Percentiles rank a stretch among this genome's conserved stretches.
phyloP scores from a whole-genome alignment of 1,140 invertebrate genomes.

The Drosophila eugracilis region DNA sequence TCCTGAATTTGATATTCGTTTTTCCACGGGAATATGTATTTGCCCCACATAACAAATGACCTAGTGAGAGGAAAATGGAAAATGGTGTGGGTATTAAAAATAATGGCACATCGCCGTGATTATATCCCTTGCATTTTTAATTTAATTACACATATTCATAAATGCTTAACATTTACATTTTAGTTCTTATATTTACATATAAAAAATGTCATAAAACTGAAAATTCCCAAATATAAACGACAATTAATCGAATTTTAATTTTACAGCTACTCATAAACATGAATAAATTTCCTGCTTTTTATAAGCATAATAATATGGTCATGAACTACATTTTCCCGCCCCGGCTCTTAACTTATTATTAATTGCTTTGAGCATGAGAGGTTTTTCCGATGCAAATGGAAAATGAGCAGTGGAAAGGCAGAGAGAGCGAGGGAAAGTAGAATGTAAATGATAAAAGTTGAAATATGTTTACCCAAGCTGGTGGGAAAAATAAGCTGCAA shows the following conservation, averaged over 20 bases:
- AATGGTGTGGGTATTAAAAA: not conserved
- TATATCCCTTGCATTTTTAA: not conserved
- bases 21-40: conserved; percentile 8
- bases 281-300: conserved; percentile 8
- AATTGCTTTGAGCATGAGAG: conserved; percentile 43
- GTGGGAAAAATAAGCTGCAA: conserved; percentile 60
- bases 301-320: conserved; percentile 8
- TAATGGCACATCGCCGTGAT: too few relatives aligned
- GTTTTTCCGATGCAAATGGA: conserved; percentile 1
- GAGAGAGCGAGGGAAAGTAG: not conserved
- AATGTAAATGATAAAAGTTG: conserved; percentile 66
- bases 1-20: conserved; percentile 12
- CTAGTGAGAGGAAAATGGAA: not conserved
- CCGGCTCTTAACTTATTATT: conserved; percentile 36
- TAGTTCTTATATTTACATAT: not conserved
- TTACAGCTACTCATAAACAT: not conserved
- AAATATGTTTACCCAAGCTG: conserved; percentile 62
- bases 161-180: not conserved
- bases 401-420: not conserved
- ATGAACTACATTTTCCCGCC: conserved; percentile 18
- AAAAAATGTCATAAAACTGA: not conserved
- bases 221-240: not conserved
- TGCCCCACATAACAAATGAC: conserved; percentile 37
- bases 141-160: not conserved
- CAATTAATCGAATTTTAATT: conserved; percentile 1